Evolutionary conservation across 2,888 invertebrate genomes (phyloP).

Genomic region (Cantharis nigra): DNA sequence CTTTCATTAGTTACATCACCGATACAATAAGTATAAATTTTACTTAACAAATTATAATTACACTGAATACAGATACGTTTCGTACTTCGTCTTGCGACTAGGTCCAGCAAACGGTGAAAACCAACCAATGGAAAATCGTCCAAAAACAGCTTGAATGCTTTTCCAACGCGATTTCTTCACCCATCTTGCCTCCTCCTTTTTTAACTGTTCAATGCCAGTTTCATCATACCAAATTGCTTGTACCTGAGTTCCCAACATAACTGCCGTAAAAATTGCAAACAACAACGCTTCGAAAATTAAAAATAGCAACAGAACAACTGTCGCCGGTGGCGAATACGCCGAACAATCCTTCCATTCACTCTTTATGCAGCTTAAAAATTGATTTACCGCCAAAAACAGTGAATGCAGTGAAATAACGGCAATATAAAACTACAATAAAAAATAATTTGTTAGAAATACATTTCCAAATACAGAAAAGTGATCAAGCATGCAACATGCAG

Average conservation of each 20-base stretch:
- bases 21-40: neutral
- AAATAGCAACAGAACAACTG: constrained; percentile 89
- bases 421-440: constrained; percentile 86
- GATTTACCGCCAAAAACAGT: constrained; percentile 86
- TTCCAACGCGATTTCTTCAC: constrained; percentile 91
- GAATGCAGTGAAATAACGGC: constrained; percentile 96
- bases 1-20: neutral
- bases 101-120: constrained; percentile 90
- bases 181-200: constrained; percentile 94
- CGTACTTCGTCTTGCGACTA: constrained; percentile 75
- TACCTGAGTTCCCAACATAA: constrained; percentile 91
- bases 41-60: constrained; percentile 53
- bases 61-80: constrained; percentile 84
- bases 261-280: constrained; percentile 96
- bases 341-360: constrained; percentile 96
- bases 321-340: constrained; percentile 92
- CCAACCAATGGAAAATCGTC: constrained; percentile 93
- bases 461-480: neutral
- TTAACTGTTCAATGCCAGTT: constrained; percentile 96
- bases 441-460: neutral
- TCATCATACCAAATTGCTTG: constrained; percentile 99
- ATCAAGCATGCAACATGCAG: too few species aligned
- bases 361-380: constrained; percentile 91
- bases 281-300: constrained; percentile 92
- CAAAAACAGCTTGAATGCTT: constrained; percentile 96